A percentile compares a stretch with the other conserved stretches of the same genome.
Conservation (phyloP, 2,113 vertebrate species). For the Tragelaphus buxtoni region DNA sequence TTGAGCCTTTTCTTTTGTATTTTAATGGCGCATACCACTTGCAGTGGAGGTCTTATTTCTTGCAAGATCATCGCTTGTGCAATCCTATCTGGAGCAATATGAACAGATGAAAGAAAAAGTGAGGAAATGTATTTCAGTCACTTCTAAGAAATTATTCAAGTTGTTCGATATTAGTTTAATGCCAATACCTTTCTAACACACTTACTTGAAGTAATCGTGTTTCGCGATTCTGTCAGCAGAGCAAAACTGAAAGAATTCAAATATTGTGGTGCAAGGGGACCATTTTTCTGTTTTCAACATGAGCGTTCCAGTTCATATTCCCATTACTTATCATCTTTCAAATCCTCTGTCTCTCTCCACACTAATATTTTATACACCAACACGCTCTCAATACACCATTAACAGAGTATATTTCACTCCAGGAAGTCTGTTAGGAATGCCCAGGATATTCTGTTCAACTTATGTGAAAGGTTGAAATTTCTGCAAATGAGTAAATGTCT, state of each 20-base stretch:
- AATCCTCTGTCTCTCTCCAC: not conserved
- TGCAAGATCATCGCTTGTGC: slow-evolving; percentile 1
- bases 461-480: not conserved
- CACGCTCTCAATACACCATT: not conserved
- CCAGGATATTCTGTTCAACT: slow-evolving; percentile 29
- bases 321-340: not conserved
- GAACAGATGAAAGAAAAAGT: not conserved
- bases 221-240: not conserved
- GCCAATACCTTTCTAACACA: not conserved
- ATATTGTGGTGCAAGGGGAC: not conserved
- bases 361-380: slow-evolving; percentile 22
- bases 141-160: not conserved
- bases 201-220: not conserved
- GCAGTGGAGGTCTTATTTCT: not conserved
- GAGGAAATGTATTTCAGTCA: not conserved
- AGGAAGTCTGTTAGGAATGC: slow-evolving; percentile 55
- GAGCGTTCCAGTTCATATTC: not conserved
- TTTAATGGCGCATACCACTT: not conserved
- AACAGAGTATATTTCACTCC: slow-evolving; percentile 36
- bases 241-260: not conserved
- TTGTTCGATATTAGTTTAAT: not conserved
- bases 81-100: not conserved
- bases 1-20: not conserved
- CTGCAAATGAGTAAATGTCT: slow-evolving; percentile 28
- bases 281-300: not conserved